A percentile compares a stretch with the other conserved stretches of the same genome.
Conservation (phyloP, 1,140 invertebrate genomes). For the Drosophila tani region DNA sequence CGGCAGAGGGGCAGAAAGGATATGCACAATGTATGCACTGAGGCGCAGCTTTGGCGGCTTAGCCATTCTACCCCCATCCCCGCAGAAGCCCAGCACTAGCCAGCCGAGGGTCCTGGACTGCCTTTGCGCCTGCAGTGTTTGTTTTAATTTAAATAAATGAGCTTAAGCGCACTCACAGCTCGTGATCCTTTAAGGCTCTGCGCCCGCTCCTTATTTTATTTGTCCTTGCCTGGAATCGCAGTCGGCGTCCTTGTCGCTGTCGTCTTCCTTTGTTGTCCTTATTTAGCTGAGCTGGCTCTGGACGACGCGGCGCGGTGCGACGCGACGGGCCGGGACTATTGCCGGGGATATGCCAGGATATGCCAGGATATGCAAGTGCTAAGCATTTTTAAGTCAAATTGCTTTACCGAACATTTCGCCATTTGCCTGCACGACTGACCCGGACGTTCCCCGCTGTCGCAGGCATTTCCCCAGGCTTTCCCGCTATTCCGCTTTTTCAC, state of each 20-base stretch:
- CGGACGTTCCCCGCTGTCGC: slow-evolving; percentile 11
- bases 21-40: slow-evolving; percentile 58
- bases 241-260: slow-evolving; percentile 21
- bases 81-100: slow-evolving; percentile 5
- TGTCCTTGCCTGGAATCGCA: slow-evolving; percentile 34
- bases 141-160: slow-evolving; percentile 85
- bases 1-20: slow-evolving; percentile 25
- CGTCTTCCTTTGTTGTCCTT: slow-evolving; percentile 53
- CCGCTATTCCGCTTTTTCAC: slow-evolving; percentile 34
- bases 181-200: slow-evolving; percentile 77
- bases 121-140: slow-evolving; percentile 78
- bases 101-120: slow-evolving; percentile 39
- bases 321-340: slow-evolving; percentile 11
- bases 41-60: slow-evolving; percentile 57
- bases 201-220: slow-evolving; percentile 61
- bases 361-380: slow-evolving; percentile 77
- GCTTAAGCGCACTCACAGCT: slow-evolving; percentile 77
- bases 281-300: slow-evolving; percentile 60
- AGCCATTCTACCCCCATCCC: slow-evolving; percentile 8
- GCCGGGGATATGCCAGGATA: slow-evolving; percentile 29
- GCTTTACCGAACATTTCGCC: slow-evolving; percentile 72
- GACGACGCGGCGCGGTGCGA: slow-evolving; percentile 8
- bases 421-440: slow-evolving; percentile 65
- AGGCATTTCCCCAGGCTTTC: slow-evolving; percentile 9
- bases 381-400: slow-evolving; percentile 84